Evolutionary conservation across 2,797 vertebrate genomes (phyloP).

Genomic region (Crenuchus spilurus): DNA sequence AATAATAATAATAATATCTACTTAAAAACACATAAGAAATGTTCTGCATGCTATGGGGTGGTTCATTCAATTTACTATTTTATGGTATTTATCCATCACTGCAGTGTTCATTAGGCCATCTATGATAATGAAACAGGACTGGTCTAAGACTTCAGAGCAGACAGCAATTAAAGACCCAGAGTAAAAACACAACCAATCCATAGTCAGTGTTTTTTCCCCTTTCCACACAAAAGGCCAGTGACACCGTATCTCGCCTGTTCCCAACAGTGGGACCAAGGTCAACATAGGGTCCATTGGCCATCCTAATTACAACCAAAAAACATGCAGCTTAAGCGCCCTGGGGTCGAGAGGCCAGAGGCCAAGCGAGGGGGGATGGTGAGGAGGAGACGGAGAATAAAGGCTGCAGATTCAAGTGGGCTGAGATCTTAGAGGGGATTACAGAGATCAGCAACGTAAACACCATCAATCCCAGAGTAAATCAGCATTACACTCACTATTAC

Average conservation of each 20-base stretch:
- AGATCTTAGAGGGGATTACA: background rate
- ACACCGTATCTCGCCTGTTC: conserved; percentile 65
- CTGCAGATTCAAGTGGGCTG: background rate
- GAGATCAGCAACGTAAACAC: background rate
- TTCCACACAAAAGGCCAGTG: conserved; percentile 68
- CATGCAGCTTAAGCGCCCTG: conserved; percentile 75
- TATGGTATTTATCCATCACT: no score
- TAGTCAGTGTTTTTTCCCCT: conserved; percentile 58
- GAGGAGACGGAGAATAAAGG: background rate
- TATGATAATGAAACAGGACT: background rate
- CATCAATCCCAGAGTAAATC: background rate
- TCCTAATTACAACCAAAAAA: conserved; percentile 84
- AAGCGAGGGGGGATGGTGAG: conserved; percentile 51
- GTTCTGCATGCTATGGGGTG: no score
- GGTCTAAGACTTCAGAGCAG: background rate
- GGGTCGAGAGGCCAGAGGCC: conserved; percentile 76
- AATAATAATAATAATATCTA: no score
- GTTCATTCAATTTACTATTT: no score
- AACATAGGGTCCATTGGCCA: conserved; percentile 69
- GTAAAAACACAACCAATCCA: background rate
- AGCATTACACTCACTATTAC: background rate
- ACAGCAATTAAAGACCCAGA: conserved; percentile 26
- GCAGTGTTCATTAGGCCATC: background rate
- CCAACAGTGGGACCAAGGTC: conserved; percentile 75
- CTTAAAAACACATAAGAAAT: no score